Evolutionary conservation across 2,888 invertebrate species (phyloP), one percentile per base, ranked within the genome.

Genomic region (Xestobium rufovillosum): DNA sequence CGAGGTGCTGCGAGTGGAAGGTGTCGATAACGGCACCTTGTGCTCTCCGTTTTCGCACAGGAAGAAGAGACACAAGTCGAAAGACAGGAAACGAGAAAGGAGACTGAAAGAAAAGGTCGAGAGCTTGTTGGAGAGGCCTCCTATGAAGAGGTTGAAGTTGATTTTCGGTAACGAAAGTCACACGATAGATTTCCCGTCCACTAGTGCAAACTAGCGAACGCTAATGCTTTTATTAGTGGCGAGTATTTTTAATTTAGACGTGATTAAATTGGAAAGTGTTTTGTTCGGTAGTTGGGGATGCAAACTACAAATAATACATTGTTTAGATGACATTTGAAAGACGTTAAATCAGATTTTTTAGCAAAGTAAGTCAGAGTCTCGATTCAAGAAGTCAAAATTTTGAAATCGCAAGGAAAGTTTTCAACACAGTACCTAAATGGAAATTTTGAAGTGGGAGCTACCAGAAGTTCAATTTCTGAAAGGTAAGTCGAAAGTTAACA

Each of bases 101-200:
- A 51, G 56, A 41, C 42, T 55, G 36, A 63, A 57, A 50, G n/a
- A n/a, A n/a, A 55, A 55, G 36, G 45, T 49, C 27, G 72, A 70
- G 50, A 69, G 69, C 44, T 63, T 70, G 59, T 68, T 68, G 61
- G 73, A 75, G 48, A 72, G 78, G 55, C 82, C 81, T 45, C 79
- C 83, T 33, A 82, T 83, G 76, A 91, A 90, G 68, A 77, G 90
- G 57, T 71, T 91, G 61, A 77, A 86, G 58, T 72, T 91, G 57
- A 88, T 87, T 56, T 83, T 90, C 57, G 89, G 90, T 51, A 87
- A 88, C 63, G 90, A 90, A 65, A 83, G 85, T 59, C 83, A 81
- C 60, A 88, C 86, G 60, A 89, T 89, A 60, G 83, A 89, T 71
- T 77, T 90, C 70, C 87, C 89, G 66, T 75, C 82, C 69, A 78